Evolutionary conservation across 2,113 vertebrate species (phyloP).

Genomic region (Megatriorchis doriae): DNA sequence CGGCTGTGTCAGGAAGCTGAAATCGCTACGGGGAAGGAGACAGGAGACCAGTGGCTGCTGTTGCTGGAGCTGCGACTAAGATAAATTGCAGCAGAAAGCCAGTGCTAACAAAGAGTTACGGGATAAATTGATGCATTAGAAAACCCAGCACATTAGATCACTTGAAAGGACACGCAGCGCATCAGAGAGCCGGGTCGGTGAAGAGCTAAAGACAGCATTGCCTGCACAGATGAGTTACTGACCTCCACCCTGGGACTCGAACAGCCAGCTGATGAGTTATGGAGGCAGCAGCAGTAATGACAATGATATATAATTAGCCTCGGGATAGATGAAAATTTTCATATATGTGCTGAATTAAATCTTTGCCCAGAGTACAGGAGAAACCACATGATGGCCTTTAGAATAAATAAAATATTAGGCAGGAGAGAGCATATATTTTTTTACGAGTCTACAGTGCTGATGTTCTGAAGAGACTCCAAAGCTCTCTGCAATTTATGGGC

Average conservation of each 20-base stretch:
- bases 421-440: neutral
- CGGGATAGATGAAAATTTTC: neutral
- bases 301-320: neutral
- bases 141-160: neutral
- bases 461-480: neutral
- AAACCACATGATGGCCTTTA: neutral
- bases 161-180: neutral
- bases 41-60: neutral
- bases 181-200: neutral
- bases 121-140: neutral
- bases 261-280: neutral
- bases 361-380: neutral
- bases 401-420: slow-evolving; percentile 47
- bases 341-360: neutral
- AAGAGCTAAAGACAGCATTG: neutral
- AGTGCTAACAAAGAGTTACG: neutral
- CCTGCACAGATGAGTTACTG: neutral
- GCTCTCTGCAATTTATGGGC: neutral
- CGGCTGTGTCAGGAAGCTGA: neutral
- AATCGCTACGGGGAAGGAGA: neutral
- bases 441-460: neutral
- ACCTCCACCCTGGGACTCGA: neutral
- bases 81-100: neutral
- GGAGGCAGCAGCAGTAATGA: neutral
- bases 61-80: neutral